Evolutionary conservation across 2,888 invertebrate species (phyloP).

Genomic region (Drosophila cognata): DNA sequence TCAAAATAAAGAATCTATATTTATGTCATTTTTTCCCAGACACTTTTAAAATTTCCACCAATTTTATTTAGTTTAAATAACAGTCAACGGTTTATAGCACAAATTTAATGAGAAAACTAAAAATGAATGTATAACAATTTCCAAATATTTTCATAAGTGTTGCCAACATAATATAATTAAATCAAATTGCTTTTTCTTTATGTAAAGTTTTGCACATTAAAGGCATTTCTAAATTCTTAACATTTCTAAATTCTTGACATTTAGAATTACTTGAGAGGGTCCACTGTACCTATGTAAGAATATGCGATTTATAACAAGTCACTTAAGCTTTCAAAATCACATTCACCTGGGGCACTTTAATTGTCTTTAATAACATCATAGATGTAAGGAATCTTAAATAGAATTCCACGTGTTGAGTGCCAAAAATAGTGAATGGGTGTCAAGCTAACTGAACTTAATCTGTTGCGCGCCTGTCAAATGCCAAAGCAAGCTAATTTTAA

Average conservation of each 20-base stretch:
- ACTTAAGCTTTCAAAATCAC: slow-evolving; percentile 23
- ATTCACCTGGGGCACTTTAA: slow-evolving; percentile 36
- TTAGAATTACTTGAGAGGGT: background rate
- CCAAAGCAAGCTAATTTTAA: slow-evolving; percentile 23
- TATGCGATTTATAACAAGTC: slow-evolving; percentile 11
- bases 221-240: background rate
- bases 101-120: too few species aligned
- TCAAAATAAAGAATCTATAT: too few species aligned
- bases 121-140: too few species aligned
- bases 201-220: too few species aligned
- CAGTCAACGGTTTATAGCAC: too few species aligned
- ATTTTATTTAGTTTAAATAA: too few species aligned
- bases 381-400: background rate
- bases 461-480: slow-evolving; percentile 35
- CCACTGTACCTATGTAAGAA: background rate
- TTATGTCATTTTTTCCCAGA: too few species aligned
- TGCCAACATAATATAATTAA: too few species aligned
- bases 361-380: slow-evolving; percentile 55
- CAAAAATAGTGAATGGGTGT: slow-evolving; percentile 17
- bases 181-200: too few species aligned
- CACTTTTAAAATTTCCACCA: too few species aligned
- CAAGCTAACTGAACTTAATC: slow-evolving; percentile 40
- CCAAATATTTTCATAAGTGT: rapidly evolving
- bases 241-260: background rate
- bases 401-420: slow-evolving; percentile 6